Conservation (phyloP, 2,113 vertebrate species). For the cattle (Bos taurus) region DNA sequence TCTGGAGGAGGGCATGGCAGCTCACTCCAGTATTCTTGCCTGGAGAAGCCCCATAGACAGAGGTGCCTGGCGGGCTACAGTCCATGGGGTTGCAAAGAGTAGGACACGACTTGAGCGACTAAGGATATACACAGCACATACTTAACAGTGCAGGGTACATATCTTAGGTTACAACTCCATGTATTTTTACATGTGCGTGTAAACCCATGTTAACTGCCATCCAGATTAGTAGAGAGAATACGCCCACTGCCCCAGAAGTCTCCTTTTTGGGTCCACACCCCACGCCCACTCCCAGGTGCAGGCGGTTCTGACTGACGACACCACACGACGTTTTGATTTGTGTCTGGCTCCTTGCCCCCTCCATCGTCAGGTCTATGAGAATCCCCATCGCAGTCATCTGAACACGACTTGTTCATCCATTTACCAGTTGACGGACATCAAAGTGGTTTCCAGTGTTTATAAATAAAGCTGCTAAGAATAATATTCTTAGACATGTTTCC, state of each 20-base stretch:
- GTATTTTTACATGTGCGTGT: not conserved
- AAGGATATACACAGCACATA: not conserved
- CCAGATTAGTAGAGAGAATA: not conserved
- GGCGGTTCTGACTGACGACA: not conserved
- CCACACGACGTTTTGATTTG: not conserved
- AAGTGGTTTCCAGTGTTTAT: not conserved
- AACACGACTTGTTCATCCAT: not conserved
- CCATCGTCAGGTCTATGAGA: not conserved
- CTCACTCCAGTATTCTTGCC: not conserved
- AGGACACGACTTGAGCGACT: accelerated
- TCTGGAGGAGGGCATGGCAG: not conserved
- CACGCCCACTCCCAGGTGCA: not conserved
- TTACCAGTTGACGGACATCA: not conserved
- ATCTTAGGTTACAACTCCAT: not conserved
- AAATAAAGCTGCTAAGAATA: not conserved
- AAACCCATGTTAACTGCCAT: not conserved
- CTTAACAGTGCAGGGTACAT: not conserved
- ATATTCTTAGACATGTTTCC: not conserved
- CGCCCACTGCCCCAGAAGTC: not conserved
- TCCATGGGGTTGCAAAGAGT: not conserved
- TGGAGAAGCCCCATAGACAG: not conserved
- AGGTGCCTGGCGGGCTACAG: not conserved
- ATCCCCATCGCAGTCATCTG: not conserved
- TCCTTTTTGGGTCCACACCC: not conserved
- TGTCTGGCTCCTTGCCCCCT: not conserved